Evolutionary conservation across 1,140 invertebrate species (phyloP).

Genomic region (Ylistrum balloti): DNA sequence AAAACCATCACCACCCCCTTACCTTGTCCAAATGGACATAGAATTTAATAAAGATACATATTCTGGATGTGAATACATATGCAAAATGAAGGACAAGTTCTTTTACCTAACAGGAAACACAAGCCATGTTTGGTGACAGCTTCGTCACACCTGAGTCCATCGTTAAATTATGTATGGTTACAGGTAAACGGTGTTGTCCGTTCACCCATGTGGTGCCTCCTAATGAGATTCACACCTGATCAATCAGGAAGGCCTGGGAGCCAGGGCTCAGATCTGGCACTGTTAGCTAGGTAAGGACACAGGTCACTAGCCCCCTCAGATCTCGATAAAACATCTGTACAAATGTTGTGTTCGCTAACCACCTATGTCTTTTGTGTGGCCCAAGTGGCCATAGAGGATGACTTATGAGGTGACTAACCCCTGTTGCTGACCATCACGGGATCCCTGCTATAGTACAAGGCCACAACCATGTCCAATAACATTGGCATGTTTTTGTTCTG

Average conservation of each 20-base stretch:
- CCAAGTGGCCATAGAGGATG: background rate
- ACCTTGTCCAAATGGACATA: no score
- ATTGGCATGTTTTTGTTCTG: background rate
- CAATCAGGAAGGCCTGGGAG: constrained; percentile 23
- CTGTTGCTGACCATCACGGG: background rate
- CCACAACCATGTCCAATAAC: background rate
- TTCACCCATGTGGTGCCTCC: constrained; percentile 20
- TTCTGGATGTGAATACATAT: background rate
- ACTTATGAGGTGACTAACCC: constrained; percentile 37
- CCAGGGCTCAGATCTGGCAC: background rate
- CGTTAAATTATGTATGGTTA: constrained; percentile 21
- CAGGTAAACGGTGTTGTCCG: constrained; percentile 30
- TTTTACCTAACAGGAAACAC: constrained; percentile 17
- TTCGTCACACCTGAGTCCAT: constrained; percentile 31
- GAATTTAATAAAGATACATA: no score
- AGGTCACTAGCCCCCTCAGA: constrained; percentile 30
- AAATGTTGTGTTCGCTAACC: constrained; percentile 14
- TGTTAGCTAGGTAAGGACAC: background rate
- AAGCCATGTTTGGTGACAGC: background rate
- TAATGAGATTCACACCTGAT: constrained; percentile 38
- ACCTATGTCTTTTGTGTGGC: constrained; percentile 37
- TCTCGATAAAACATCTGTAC: constrained; percentile 10
- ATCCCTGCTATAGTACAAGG: background rate
- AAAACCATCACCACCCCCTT: background rate
- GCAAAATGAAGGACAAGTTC: background rate